Evolutionary conservation across 1,140 invertebrate genomes (phyloP), one percentile per base, ranked within the genome.

Genomic region (Araneus ventricosus): DNA sequence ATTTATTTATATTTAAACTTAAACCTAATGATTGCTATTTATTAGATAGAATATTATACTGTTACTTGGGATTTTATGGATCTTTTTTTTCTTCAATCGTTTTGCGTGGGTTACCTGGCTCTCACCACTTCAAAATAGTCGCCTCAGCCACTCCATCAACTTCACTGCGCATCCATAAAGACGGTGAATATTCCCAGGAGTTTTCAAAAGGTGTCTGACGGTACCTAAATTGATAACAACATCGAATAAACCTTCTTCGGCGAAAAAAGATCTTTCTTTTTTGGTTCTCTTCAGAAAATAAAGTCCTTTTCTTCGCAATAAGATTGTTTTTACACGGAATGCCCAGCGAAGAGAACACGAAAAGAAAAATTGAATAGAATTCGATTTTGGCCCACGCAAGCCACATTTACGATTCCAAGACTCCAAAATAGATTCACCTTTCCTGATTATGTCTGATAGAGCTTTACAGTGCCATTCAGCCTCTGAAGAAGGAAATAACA

Each of bases 391-490:
- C 30, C 67, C 27, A 30, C 17, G 67, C 14, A 37, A 37, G 67
- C 34, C 27, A 75, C 67, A 75, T 75, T n/a, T 37, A 20, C 67
- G 30, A 75, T 75, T 70, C 67, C 30, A 27, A 17, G 14, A 34
- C 34, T 34, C 67, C 14, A 34, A 37, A 75, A 34, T 14, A 30
- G 30, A 75, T 75, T 30, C 30, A 17, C 67, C 34, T 1, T 75
- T 75, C 34, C 30, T 30, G 67, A 75, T 75, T 75, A 75, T 75
- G 30, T 34, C 27, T 75, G 67, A 75, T 75, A n/a, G 67, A 75
- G 30, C 30, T 75, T 75, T 75, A 34, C 30, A 4, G 30, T 37
- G 4, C 67, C 30, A 37, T 75, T 37, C 30, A 34, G 17, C 1
- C 67, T 37, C n/a, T 5, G 27, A 75, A 75, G 30, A 2, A n/a